Conservation (phyloP, 2,113 vertebrate species). For the Odontesthes bonariensis region DNA sequence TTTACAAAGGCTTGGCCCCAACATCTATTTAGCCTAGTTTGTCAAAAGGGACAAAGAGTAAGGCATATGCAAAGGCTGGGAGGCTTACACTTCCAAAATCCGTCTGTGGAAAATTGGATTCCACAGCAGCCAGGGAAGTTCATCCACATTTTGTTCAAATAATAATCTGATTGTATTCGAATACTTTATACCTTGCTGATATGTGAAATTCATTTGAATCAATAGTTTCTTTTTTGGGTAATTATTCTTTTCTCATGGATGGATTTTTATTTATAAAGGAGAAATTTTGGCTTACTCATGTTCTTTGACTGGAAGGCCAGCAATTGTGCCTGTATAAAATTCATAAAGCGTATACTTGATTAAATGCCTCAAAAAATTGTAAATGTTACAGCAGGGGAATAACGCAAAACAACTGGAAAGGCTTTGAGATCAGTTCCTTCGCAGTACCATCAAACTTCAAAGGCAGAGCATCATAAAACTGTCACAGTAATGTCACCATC, state of each 20-base stretch:
- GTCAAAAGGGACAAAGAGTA: constrained; percentile 59
- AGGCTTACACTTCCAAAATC: constrained; percentile 52
- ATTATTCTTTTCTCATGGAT: background rate
- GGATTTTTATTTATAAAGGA: background rate
- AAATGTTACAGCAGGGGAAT: constrained; percentile 5
- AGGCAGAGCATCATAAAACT: constrained; percentile 17
- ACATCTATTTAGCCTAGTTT: constrained; percentile 62
- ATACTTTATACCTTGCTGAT: constrained; percentile 7
- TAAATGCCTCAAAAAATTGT: background rate
- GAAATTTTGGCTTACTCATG: background rate
- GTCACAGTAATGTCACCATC: constrained; percentile 7
- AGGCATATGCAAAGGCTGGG: constrained; percentile 37
- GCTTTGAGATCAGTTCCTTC: background rate
- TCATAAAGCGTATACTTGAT: background rate
- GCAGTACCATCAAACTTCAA: background rate
- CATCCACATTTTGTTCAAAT: constrained; percentile 65
- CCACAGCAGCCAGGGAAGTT: constrained; percentile 34
- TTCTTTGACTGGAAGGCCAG: background rate
- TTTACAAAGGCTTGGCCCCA: constrained; percentile 66
- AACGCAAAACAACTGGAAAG: background rate
- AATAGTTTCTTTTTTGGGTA: background rate
- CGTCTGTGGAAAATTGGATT: constrained; percentile 69
- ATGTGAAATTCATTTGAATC: constrained; percentile 27
- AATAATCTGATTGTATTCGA: constrained; percentile 27
- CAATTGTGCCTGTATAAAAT: background rate